Percentiles rank a stretch among this genome's conserved stretches.
Evolutionary conservation across 2,888 invertebrate genomes (phyloP).

Genomic region (Graphium colonna): DNA sequence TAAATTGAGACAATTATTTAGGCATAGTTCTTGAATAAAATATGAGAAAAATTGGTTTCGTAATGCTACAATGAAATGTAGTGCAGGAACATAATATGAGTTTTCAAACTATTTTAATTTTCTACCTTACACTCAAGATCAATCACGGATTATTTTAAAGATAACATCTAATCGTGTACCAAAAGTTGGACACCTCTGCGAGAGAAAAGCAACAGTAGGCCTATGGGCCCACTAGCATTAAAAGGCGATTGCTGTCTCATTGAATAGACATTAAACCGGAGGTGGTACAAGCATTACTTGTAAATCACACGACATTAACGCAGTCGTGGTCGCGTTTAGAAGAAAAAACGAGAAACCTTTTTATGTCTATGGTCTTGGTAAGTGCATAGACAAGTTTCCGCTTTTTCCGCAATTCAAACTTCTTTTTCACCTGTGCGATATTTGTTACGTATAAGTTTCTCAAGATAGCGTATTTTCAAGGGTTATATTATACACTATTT

Average conservation of each 20-base stretch:
- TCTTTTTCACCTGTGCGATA: no score
- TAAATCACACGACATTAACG: constrained; percentile 20
- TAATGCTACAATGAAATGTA: no score
- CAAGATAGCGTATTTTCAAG: no score
- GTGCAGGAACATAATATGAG: no score
- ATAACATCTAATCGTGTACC: not conserved
- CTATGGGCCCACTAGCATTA: constrained; percentile 9
- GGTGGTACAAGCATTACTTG: constrained; percentile 19
- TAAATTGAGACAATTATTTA: no score
- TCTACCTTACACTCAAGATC: no score
- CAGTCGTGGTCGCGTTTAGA: not conserved
- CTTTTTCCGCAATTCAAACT: not conserved
- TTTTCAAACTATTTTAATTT: no score
- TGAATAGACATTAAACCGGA: constrained; percentile 18
- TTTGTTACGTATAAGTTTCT: no score
- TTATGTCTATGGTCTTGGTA: not conserved
- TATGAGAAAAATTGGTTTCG: no score
- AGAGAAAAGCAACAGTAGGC: constrained; percentile 3
- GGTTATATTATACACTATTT: no score
- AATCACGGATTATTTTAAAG: no score
- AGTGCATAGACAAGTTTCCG: not conserved
- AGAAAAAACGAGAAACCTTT: constrained; percentile 5
- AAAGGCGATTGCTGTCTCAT: constrained; percentile 19
- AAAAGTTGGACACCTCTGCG: not conserved
- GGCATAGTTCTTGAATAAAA: no score